Evolutionary conservation across 1,140 invertebrate genomes (phyloP).

Genomic region (Neotoxoptera formosana): DNA sequence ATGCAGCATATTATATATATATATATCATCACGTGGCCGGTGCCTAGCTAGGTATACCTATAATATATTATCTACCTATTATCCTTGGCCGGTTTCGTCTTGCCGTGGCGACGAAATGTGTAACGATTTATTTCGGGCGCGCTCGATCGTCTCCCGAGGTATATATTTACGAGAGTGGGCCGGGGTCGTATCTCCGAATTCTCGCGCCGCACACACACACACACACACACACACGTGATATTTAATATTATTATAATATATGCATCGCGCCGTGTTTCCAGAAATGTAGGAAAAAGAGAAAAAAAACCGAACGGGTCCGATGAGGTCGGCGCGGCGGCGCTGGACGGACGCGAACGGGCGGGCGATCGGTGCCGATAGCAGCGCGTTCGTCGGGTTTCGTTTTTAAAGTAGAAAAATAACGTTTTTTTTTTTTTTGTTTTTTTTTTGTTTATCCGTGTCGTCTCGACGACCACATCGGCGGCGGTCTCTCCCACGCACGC

Average conservation of each 20-base stretch:
- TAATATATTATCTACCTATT: neutral
- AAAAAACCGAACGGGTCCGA: neutral
- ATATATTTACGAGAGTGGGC: neutral
- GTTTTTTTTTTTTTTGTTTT: neutral
- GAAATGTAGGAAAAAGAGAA: neutral
- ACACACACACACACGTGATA: too few relatives aligned
- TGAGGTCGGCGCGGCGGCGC: too few relatives aligned
- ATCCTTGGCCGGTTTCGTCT: neutral
- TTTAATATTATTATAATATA: neutral
- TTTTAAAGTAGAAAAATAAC: neutral
- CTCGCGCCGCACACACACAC: neutral
- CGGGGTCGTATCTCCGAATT: neutral
- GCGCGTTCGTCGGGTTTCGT: neutral
- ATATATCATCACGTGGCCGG: neutral
- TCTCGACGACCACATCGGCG: neutral
- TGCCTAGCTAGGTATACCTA: neutral
- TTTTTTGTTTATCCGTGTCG: neutral
- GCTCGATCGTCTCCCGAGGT: neutral
- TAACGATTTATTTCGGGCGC: conserved; percentile 13
- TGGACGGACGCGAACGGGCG: neutral
- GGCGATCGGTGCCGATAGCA: neutral
- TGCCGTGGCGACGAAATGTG: neutral
- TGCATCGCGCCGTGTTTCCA: neutral
- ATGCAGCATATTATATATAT: neutral
- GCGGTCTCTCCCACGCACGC: conserved; percentile 44